A percentile compares a stretch with the other conserved stretches of the same genome.
Evolutionary conservation across 1,140 invertebrate species (phyloP).

Genomic region (Melanaphis sacchari): DNA sequence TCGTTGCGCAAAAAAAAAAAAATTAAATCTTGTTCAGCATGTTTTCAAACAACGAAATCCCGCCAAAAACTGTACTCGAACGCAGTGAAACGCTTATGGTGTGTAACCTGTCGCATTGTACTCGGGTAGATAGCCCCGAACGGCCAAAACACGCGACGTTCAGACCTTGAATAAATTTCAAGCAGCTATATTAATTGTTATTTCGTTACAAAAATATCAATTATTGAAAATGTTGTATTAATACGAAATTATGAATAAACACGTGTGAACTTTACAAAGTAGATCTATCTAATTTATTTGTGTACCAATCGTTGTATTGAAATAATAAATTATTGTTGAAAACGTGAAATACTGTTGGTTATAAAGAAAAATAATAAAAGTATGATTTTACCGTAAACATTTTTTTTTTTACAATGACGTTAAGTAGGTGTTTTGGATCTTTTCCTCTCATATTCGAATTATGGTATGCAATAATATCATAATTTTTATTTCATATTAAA

Average conservation of each 20-base stretch:
- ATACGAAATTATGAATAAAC: background rate
- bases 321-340: background rate
- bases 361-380: too few species aligned
- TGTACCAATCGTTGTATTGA: background rate
- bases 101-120: background rate
- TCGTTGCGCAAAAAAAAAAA: background rate
- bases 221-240: background rate
- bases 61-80: background rate
- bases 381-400: too few species aligned
- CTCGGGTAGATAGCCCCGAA: background rate
- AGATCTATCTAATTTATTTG: background rate
- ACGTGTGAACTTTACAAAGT: background rate
- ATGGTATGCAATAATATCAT: background rate
- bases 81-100: background rate
- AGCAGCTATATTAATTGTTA: background rate
- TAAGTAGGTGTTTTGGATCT: too few species aligned
- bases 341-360: background rate
- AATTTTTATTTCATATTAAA: background rate
- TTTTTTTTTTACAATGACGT: too few species aligned
- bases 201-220: background rate
- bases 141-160: background rate
- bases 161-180: background rate
- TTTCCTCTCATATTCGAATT: too few species aligned
- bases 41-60: slow-evolving; percentile 14
- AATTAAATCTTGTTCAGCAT: background rate